Base-by-base conservation (phyloP, 2,113 vertebrate species). In the Ellobius talpinus region DNA sequence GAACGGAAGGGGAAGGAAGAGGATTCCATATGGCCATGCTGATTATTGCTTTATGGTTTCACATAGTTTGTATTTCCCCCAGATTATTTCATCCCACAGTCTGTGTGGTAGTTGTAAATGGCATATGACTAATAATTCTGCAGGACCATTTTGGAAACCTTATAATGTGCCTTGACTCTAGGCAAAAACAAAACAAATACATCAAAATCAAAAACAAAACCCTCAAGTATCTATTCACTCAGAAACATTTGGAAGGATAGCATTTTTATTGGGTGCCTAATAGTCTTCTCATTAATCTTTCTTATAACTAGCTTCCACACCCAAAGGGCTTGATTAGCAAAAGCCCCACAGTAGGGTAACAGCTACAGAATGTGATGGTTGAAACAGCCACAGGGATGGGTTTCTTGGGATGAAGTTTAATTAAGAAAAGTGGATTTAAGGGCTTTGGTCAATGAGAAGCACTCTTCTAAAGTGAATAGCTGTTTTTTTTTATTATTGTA, bases 361-460 rank as follows among this genome's bases (percentile, higher is more conserved):
- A 86, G 73, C 92, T 72, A 21, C 23, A 72, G 74, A 72, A 52
- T n/a, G 14, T 36, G 26, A 63, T 72, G 29, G 66, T 50, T 92
- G 50, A 81, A 73, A 66, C 45, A 96, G 39, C 42, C 88, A 16
- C 31, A 33, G 66, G 24, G 50, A 74, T 7, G 10, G 77, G 45
- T 21, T 93, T 7, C 55, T 89, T 66, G 47, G 85, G 77, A 94
- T 52, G 19, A 55, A 95, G 86, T 21, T 87, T 97, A 86, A 91
- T 58, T 76, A 87, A 82, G 50, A 86, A 87, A 94, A 31, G 19
- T 78, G 13, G 11, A 70, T 78, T 92, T 23, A 72, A 77, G 33
- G 39, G 16, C 29, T 79, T 95, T 88, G n/a, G 13, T 84, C 88
- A 84, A 79, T 55, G 78, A 65, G 77, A 95, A 90, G 79, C 11